phyloP scores from a whole-genome alignment of 2,888 invertebrate genomes.

The Clitarchus hookeri region DNA sequence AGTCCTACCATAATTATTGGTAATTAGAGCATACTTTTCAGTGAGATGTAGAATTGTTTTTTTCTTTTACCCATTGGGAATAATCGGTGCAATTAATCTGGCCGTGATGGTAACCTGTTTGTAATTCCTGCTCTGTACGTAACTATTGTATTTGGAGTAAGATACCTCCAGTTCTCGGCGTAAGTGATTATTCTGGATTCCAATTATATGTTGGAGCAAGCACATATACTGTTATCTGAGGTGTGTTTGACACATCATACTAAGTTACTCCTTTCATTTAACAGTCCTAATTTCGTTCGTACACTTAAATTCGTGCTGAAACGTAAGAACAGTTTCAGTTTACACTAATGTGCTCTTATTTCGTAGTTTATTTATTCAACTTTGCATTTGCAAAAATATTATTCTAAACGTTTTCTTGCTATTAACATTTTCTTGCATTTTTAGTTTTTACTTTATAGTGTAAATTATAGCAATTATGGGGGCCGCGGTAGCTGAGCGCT shows the following conservation, averaged over 20 bases:
- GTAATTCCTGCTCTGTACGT: background rate
- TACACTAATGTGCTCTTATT: too few species aligned
- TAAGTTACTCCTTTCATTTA: background rate
- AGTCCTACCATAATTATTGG: background rate
- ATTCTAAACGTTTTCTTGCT: too few species aligned
- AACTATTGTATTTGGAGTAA: background rate
- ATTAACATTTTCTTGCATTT: too few species aligned
- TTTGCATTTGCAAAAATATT: too few species aligned
- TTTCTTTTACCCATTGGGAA: background rate
- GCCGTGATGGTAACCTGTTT: conserved; percentile 5
- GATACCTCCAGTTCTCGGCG: background rate
- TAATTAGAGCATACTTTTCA: background rate
- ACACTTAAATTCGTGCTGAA: background rate
- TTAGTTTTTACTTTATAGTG: too few species aligned
- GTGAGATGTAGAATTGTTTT: background rate
- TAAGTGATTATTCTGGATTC: background rate
- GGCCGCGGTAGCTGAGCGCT: too few species aligned
- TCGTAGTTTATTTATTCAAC: too few species aligned
- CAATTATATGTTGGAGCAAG: background rate
- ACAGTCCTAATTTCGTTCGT: background rate
- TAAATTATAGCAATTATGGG: too few species aligned
- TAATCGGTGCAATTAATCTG: background rate
- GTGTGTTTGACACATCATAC: background rate
- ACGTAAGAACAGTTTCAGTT: too few species aligned
- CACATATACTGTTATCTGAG: background rate